Evolutionary conservation across 2,797 vertebrate species (phyloP).

Genomic region (Pangasius krempfi): DNA sequence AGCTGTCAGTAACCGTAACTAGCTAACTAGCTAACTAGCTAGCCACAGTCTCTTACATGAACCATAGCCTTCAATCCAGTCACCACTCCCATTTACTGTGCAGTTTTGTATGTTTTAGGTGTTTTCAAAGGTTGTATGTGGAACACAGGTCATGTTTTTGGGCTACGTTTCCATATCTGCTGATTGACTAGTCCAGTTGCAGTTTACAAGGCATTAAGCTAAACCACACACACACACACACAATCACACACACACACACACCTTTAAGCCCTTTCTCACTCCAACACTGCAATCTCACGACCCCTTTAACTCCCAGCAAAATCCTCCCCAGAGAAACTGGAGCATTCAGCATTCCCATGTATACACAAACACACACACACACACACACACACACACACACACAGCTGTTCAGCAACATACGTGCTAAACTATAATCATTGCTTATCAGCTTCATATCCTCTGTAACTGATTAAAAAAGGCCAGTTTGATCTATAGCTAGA

Average conservation of each 20-base stretch:
- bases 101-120: neutral
- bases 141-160: neutral
- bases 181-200: neutral
- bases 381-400: neutral
- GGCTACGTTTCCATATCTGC: neutral
- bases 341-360: constrained; percentile 44
- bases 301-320: constrained; percentile 12
- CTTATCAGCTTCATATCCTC: constrained; percentile 18
- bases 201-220: neutral
- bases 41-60: neutral
- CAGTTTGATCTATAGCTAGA: neutral
- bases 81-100: neutral
- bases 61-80: neutral
- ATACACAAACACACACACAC: neutral
- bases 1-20: neutral
- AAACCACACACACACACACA: constrained; percentile 31
- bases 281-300: constrained; percentile 21
- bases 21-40: neutral
- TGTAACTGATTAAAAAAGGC: neutral
- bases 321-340: constrained; percentile 26
- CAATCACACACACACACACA: constrained; percentile 34
- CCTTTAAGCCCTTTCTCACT: constrained; percentile 38
- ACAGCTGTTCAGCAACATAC: constrained; percentile 7
- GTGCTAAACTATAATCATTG: constrained; percentile 12
- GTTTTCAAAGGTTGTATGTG: neutral